A percentile compares a stretch with the other conserved stretches of the same genome.
phyloP scores from a whole-genome alignment of 2,888 invertebrate species.

The Diarsia brunnea region DNA sequence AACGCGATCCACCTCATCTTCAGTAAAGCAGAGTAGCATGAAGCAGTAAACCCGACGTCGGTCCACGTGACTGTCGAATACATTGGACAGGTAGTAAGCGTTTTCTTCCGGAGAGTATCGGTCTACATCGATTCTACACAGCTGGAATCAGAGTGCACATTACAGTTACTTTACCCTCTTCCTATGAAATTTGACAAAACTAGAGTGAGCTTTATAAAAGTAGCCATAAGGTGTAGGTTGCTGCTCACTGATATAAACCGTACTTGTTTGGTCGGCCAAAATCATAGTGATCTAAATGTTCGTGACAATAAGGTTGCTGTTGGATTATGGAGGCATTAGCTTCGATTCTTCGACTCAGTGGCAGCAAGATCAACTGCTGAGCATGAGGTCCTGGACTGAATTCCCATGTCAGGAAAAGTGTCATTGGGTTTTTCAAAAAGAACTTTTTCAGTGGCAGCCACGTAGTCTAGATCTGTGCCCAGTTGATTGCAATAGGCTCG shows the following conservation, averaged over 20 bases:
- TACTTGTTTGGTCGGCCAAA: neutral
- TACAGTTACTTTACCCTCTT: neutral
- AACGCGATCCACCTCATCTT: constrained; percentile 84
- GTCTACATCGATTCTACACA: constrained; percentile 79
- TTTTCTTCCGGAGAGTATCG: constrained; percentile 83
- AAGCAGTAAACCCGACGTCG: constrained; percentile 84
- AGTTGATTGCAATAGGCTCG: too few relatives aligned
- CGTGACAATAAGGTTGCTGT: neutral
- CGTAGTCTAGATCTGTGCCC: too few relatives aligned
- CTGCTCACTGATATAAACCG: neutral
- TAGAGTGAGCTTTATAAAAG: neutral
- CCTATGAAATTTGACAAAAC: neutral
- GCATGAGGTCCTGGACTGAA: too few relatives aligned
- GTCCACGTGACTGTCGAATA: constrained; percentile 77
- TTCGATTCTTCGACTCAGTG: neutral
- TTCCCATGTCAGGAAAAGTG: too few relatives aligned
- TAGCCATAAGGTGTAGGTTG: neutral
- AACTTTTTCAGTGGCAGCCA: too few relatives aligned
- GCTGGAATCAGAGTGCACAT: constrained; percentile 65
- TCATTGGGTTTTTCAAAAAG: too few relatives aligned
- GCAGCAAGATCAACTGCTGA: neutral
- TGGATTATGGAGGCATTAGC: neutral
- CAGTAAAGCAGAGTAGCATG: constrained; percentile 85
- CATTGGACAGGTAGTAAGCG: constrained; percentile 75
- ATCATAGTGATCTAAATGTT: too few relatives aligned